Base-by-base conservation (phyloP, 2,113 vertebrate genomes). In the Cervus canadensis region DNA sequence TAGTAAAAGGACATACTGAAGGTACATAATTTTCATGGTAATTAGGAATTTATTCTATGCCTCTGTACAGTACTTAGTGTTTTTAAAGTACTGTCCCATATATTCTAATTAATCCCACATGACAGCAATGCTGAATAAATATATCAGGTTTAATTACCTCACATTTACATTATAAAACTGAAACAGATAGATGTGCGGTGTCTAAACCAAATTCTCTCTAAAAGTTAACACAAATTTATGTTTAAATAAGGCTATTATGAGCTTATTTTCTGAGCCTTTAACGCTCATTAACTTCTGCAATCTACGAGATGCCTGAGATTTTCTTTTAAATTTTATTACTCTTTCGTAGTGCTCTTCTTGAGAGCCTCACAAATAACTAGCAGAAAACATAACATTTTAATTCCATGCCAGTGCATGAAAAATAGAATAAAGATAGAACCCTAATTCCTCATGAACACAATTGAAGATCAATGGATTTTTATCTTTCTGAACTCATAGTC, bases 301-400 rank as follows among this genome's bases (percentile, higher is more conserved):
- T 81, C 84, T 71, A 40, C 0, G 2, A 85, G 83, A n/a, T 26
- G 5, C 40, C 16, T 92, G 79, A 76, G 25, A 2, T 14, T 10
- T 87, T 81, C 84, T 74, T 62, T 82, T 26, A 33, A 28, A 56
- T 89, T 92, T 82, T 43, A 71, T 97, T 91, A 81, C 19, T 94
- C 74, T 95, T 95, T 36, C 78, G 54, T 62, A 67, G 85, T 89
- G 57, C 83, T 94, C 30, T 91, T 87, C 84, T 83, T 92, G 88
- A 59, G 21, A 82, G 52, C 11, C 17, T 93, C 86, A 86, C 54
- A 81, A 87, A 87, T 45, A 57, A 57, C 84, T 17, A 57, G 16
- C 28, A 97, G 28, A 96, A 95, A 95, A 94, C 43, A 40, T 12
- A 89, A 74, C 16, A 54, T 28, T 92, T 97, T 95, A 95, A 85